A percentile compares a stretch with the other conserved stretches of the same genome.
Evolutionary conservation across 2,113 vertebrate genomes (phyloP).

Genomic region (Rhea americana): DNA sequence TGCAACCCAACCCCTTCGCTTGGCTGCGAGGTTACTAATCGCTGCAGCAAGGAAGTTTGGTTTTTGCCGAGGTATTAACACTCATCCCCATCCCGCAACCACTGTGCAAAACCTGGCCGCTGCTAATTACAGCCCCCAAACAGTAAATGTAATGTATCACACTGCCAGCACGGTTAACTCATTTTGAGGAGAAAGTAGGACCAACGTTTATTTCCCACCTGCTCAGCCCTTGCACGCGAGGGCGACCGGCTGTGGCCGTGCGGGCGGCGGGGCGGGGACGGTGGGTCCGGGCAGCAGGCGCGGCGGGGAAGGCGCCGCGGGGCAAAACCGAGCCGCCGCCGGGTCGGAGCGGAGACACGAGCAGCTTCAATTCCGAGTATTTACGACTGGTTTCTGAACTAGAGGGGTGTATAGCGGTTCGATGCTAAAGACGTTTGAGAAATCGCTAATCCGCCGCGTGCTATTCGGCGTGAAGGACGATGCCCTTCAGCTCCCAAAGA

Average conservation of each 20-base stretch:
- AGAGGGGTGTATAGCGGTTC: not conserved
- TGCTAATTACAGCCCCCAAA: not conserved
- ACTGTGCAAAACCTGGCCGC: accelerated
- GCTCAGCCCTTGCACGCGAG: not conserved
- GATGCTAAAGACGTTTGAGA: accelerated
- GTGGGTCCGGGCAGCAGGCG: no score
- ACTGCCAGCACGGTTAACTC: accelerated
- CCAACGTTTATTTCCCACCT: not conserved
- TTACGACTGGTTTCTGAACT: not conserved
- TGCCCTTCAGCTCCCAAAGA: not conserved
- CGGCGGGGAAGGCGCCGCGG: no score
- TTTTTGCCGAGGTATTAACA: accelerated
- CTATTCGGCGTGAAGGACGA: accelerated
- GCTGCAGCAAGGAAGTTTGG: not conserved
- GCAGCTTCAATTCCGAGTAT: not conserved
- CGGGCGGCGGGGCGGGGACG: no score
- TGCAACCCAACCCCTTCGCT: not conserved
- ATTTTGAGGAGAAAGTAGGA: not conserved
- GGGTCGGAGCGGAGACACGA: not conserved
- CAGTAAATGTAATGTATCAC: no score
- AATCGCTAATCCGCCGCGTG: not conserved
- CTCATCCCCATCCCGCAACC: not conserved
- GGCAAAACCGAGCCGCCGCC: not conserved
- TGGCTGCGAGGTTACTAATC: accelerated
- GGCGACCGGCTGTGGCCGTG: no score